These are phyloP conservation scores for Ameiurus melas DNA, from an alignment of 2,113 vertebrate species.

Conservation along the genomic window DNA sequence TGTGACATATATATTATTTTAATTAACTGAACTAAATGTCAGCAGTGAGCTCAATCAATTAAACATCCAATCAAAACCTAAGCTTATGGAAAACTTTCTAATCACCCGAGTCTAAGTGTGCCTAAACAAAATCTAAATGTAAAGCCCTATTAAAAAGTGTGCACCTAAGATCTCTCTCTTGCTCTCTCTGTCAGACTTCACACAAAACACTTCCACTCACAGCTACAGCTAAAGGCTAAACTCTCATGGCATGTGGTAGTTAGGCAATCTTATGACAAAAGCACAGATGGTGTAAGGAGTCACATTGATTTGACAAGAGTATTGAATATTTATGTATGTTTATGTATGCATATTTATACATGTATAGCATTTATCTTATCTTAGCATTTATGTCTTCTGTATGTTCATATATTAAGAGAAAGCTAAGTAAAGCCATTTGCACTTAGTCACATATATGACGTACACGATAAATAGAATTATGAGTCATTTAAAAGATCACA, in stretches of 20 bases:
- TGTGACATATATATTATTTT: not conserved
- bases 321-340: not conserved
- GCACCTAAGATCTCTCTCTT: not conserved
- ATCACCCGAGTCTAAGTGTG: not conserved
- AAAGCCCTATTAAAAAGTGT: not conserved
- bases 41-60: not conserved
- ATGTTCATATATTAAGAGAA: not conserved
- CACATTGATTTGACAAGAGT: not conserved
- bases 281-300: not conserved
- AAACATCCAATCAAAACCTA: not conserved
- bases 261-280: not conserved
- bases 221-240: not conserved
- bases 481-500: not conserved
- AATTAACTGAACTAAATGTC: not conserved
- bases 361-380: not conserved
- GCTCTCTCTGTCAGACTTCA: not conserved
- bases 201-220: not conserved
- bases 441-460: not conserved
- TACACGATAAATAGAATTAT: not conserved
- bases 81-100: not conserved
- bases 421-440: not conserved
- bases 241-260: not conserved
- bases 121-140: not conserved
- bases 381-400: not conserved
- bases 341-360: not conserved